These are phyloP conservation scores for Apteryx owenii DNA, from an alignment of 2,113 vertebrate species.

Conservation along the genomic window DNA sequence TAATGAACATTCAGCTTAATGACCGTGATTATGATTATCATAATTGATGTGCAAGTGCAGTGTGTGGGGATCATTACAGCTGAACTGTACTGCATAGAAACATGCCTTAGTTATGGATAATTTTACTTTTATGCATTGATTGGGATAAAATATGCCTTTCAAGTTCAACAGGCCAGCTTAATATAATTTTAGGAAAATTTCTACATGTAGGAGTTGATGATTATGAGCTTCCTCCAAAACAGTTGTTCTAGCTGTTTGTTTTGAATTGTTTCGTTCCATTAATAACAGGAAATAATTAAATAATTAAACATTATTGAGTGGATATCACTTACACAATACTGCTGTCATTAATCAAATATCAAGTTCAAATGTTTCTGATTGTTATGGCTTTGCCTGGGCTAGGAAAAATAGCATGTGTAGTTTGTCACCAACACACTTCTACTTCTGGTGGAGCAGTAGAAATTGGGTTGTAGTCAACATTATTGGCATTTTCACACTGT, in stretches of 20 bases:
- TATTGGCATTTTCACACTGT: background rate
- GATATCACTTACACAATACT: conserved; percentile 60
- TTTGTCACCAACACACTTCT: background rate
- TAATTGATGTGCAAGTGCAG: conserved; percentile 88
- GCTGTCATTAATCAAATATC: conserved; percentile 59
- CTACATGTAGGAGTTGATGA: conserved; percentile 43
- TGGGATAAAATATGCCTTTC: conserved; percentile 80
- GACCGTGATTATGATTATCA: conserved; percentile 89
- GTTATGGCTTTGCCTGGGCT: background rate
- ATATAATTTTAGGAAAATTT: conserved; percentile 68
- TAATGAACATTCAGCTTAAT: conserved; percentile 90
- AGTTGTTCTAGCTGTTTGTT: conserved; percentile 68
- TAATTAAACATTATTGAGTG: conserved; percentile 64
- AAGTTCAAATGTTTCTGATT: conserved; percentile 30
- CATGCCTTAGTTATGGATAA: conserved; percentile 78
- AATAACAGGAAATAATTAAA: conserved; percentile 76
- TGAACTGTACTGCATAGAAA: conserved; percentile 79
- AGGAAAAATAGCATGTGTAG: background rate
- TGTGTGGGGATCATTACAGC: conserved; percentile 83
- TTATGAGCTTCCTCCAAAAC: conserved; percentile 51
- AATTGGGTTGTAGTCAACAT: background rate
- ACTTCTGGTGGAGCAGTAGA: background rate
- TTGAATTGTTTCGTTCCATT: conserved; percentile 72
- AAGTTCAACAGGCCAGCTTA: conserved; percentile 67
- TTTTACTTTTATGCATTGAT: conserved; percentile 80